Evolutionary conservation across 2,797 vertebrate species (phyloP).

Genomic region (Epinephelus awoara): DNA sequence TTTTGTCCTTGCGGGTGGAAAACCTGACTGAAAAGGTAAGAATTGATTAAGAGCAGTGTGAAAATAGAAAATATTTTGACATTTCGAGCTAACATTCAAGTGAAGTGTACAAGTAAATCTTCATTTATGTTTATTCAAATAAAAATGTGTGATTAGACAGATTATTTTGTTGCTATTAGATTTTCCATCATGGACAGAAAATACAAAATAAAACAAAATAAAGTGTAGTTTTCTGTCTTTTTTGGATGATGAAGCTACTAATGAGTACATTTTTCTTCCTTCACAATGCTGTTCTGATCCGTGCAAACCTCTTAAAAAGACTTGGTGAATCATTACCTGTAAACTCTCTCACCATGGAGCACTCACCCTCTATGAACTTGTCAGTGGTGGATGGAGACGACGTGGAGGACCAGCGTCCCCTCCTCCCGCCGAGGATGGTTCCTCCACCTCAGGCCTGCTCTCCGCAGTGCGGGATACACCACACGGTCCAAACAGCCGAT

Average conservation of each 20-base stretch:
- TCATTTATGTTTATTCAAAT: neutral
- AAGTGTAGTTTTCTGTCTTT: no score
- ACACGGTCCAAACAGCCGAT: conserved; percentile 48
- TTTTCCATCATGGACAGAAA: neutral
- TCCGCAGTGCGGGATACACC: conserved; percentile 77
- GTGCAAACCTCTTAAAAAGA: conserved; percentile 40
- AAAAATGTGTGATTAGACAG: neutral
- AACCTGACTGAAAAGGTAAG: conserved; percentile 63
- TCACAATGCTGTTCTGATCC: neutral
- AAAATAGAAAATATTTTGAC: neutral
- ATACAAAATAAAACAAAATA: neutral
- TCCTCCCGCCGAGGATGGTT: conserved; percentile 64
- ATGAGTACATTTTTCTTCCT: neutral
- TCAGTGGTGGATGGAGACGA: conserved; percentile 73
- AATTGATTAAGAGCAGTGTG: conserved; percentile 6
- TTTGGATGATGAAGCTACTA: neutral
- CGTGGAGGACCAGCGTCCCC: conserved; percentile 75
- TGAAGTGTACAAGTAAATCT: neutral
- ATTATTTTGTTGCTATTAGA: neutral
- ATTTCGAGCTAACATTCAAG: neutral
- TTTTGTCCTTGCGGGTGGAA: neutral
- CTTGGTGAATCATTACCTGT: conserved; percentile 1
- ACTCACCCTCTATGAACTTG: conserved; percentile 75
- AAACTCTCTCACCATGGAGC: conserved; percentile 69
- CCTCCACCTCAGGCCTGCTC: conserved; percentile 68